Conservation (phyloP, 2,888 invertebrate genomes). For the Venusia cambrica region DNA sequence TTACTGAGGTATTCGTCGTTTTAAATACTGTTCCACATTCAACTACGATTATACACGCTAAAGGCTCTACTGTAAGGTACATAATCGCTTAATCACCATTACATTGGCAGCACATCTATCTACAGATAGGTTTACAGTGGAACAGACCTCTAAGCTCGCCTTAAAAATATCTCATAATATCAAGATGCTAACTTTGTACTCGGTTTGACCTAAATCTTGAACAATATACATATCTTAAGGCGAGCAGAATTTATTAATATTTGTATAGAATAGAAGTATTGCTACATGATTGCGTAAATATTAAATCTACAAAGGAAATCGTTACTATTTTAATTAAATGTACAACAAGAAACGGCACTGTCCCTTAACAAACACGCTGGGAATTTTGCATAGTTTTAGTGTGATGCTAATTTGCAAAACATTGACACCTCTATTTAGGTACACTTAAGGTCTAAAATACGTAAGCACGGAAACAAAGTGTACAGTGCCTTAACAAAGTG, state of each 20-base stretch:
- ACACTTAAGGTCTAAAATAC: conserved; percentile 5
- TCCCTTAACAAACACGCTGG: conserved; percentile 6
- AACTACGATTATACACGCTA: conserved; percentile 29
- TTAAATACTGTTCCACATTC: conserved; percentile 53
- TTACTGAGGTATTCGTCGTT: conserved; percentile 53
- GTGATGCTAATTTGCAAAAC: conserved; percentile 11
- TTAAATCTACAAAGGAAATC: conserved; percentile 21
- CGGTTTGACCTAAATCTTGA: conserved; percentile 10
- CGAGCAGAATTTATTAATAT: conserved; percentile 6
- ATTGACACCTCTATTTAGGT: conserved; percentile 8
- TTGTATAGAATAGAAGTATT: conserved; percentile 20
- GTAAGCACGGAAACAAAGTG: conserved; percentile 13
- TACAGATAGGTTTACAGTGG: conserved; percentile 23
- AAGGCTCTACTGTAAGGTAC: conserved; percentile 21
- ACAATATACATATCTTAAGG: conserved; percentile 15
- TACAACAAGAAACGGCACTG: conserved; percentile 26
- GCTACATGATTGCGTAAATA: conserved; percentile 18
- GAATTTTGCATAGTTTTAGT: conserved; percentile 2
- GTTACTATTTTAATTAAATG: conserved; percentile 18
- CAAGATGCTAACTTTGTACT: conserved; percentile 17
- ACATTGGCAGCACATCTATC: conserved; percentile 19
- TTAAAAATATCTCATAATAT: conserved; percentile 14
- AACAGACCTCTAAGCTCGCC: conserved; percentile 22
- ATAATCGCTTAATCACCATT: conserved; percentile 24
- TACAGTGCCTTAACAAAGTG: conserved; percentile 26